phyloP scores from a whole-genome alignment of 2,888 invertebrate species.

The Chloroclystis v-ata region DNA sequence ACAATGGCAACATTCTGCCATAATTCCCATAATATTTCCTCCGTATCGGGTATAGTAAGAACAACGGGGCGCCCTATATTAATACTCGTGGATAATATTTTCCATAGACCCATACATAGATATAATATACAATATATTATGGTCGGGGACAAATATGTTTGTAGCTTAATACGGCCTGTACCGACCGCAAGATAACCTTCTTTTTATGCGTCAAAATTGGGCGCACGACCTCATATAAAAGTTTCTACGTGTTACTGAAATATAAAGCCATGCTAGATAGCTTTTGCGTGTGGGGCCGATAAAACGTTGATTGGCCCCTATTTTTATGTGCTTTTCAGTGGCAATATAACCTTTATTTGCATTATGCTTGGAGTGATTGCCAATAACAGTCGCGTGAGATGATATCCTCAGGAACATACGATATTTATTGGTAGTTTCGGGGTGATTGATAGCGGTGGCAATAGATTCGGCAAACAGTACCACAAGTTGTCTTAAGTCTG shows the following conservation, averaged over 20 bases:
- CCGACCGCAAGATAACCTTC: slow-evolving; percentile 9
- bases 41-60: slow-evolving; percentile 25
- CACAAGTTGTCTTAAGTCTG: slow-evolving; percentile 26
- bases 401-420: slow-evolving; percentile 9
- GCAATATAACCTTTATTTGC: slow-evolving; percentile 21
- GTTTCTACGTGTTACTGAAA: slow-evolving; percentile 19
- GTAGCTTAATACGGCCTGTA: slow-evolving; percentile 24
- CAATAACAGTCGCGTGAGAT: slow-evolving; percentile 16
- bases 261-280: slow-evolving; percentile 19
- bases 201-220: slow-evolving; percentile 15
- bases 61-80: slow-evolving; percentile 31
- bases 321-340: slow-evolving; percentile 19
- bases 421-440: slow-evolving; percentile 29
- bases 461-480: slow-evolving; percentile 32
- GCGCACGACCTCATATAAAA: slow-evolving; percentile 18
- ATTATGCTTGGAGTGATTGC: slow-evolving; percentile 15
- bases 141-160: slow-evolving; percentile 27
- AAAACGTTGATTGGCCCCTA: slow-evolving; percentile 20
- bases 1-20: too few relatives aligned
- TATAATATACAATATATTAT: slow-evolving; percentile 35
- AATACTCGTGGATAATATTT: slow-evolving; percentile 33
- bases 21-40: too few relatives aligned
- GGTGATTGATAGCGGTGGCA: slow-evolving; percentile 28
- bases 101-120: slow-evolving; percentile 21
- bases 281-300: slow-evolving; percentile 17